Evolutionary conservation across 2,888 invertebrate genomes (phyloP), one percentile per base, ranked within the genome.

Genomic region (Elegia similella): DNA sequence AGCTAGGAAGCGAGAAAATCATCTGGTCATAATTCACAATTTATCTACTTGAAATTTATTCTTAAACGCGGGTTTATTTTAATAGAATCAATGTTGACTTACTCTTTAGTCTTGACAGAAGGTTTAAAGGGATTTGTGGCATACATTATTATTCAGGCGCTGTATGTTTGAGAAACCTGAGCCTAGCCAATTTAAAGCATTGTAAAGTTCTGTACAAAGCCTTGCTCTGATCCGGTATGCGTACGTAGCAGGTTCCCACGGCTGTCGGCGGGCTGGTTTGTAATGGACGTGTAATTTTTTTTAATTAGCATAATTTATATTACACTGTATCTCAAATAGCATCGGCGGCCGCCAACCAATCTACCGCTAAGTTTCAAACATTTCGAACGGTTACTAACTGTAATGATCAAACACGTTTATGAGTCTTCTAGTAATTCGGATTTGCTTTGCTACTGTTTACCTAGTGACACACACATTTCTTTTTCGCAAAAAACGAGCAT

Each of bases 241-340:
- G 52, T 62, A 42, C 64, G 15, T 32, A 23, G 43, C 54, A 43
- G n/a, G 78, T 82, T 84, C 83, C 79, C 83, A 84, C 80, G 80
- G 69, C 77, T 73, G 72, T 70, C 72, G 68, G 69, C 70, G 60
- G 60, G 68, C 34, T 30, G n/a, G 61, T 68, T 73, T 69, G 73
- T 60, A 71, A 72, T 65, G 66, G 60, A 66, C 58, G 55, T 55
- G 58, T 62, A 72, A 69, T 73, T 73, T 69, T 73, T 71, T 72
- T 73, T 68, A 66, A 67, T 69, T 71, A 62, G 62, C 52, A 57
- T 59, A 61, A 59, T n/a, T n/a, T n/a, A n/a, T 63, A 58, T 59
- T 64, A 64, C 58, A 67, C 58, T 56, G 59, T 42, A 59, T 62
- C 44, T 23, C 32, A 34, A 44, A 55, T 43, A 44, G 54, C 30